These are phyloP conservation scores for Nothocercus julius DNA, from an alignment of 2,113 vertebrate genomes.

Conservation along the genomic window DNA sequence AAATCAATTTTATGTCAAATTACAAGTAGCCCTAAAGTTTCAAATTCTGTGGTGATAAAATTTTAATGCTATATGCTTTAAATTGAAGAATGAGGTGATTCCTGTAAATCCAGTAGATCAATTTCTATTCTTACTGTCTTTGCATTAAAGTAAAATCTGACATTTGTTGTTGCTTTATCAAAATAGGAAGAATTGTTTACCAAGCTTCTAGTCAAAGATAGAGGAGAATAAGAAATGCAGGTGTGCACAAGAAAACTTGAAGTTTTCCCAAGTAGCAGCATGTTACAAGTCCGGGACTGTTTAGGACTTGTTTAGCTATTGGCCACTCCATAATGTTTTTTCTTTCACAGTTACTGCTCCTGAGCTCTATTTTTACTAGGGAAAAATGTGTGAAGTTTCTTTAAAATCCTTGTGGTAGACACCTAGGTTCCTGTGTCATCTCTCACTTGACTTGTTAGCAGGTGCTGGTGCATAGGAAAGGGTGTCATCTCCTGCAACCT, in stretches of 20 bases:
- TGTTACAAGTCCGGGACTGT: background rate
- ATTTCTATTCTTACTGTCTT: background rate
- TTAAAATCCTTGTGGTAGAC: background rate
- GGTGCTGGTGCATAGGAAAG: background rate
- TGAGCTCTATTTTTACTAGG: background rate
- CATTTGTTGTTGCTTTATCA: background rate
- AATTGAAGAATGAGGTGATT: background rate
- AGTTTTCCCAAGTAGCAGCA: fast-evolving
- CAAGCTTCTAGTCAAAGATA: background rate
- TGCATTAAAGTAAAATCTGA: background rate
- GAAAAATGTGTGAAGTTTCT: background rate
- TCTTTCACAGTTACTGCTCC: background rate
- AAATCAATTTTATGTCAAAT: background rate
- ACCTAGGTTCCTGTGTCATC: background rate
- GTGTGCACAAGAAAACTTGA: background rate
- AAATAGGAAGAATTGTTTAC: background rate
- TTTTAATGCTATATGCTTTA: background rate
- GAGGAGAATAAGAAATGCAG: background rate
- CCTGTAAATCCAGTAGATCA: background rate
- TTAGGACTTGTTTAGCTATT: background rate
- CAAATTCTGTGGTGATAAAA: background rate
- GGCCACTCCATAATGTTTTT: background rate
- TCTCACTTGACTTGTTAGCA: background rate
- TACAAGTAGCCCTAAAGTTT: background rate
- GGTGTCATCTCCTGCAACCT: background rate